A percentile compares a stretch with the other conserved stretches of the same genome.
These are phyloP conservation scores for Temnothorax rugatulus DNA, from an alignment of 2,888 invertebrate species.

Conservation along the genomic window DNA sequence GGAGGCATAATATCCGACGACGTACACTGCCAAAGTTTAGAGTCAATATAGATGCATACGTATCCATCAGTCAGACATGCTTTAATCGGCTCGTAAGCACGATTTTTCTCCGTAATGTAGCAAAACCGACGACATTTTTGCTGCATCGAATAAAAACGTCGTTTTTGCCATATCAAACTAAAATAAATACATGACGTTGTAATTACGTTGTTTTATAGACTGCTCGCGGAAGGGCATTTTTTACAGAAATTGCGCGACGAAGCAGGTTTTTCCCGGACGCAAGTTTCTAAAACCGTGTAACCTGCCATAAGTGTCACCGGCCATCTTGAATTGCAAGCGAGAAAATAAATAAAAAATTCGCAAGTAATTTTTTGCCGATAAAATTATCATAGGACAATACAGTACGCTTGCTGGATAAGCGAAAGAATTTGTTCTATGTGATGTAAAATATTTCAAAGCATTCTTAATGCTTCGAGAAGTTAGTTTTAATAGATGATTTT, in stretches of 20 bases:
- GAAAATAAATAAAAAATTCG: conserved; percentile 2
- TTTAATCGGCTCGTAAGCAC: neutral
- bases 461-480: neutral
- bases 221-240: conserved; percentile 29
- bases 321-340: neutral
- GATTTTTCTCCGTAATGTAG: neutral
- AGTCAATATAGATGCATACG: neutral
- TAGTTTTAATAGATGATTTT: neutral
- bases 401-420: neutral
- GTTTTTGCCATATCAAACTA: conserved; percentile 14
- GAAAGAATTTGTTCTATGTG: neutral
- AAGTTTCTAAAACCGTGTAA: conserved; percentile 28
- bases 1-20: neutral
- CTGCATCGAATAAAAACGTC: neutral
- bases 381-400: conserved; percentile 8
- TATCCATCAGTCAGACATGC: conserved; percentile 26
- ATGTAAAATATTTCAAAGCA: neutral
- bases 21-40: conserved; percentile 21
- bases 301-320: conserved; percentile 3
- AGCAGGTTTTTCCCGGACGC: conserved; percentile 3
- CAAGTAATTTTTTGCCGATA: conserved; percentile 23
- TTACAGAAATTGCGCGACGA: conserved; percentile 14
- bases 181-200: conserved; percentile 31
- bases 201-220: conserved; percentile 25
- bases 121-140: conserved; percentile 15